Base-by-base conservation (phyloP, 2,888 invertebrate genomes). In the Melanostoma scalare region DNA sequence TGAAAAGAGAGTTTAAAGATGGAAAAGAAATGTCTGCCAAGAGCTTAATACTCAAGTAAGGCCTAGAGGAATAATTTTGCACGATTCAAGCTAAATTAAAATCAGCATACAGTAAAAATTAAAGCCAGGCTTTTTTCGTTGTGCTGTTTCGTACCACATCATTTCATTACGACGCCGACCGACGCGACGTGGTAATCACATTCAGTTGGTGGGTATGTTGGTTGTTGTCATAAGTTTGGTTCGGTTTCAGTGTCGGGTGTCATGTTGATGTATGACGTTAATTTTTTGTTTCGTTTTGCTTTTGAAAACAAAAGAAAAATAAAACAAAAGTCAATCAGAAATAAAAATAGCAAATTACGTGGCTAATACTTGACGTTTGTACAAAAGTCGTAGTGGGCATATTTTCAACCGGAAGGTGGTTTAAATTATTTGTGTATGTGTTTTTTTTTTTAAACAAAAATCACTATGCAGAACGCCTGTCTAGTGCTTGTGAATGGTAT, bases 391-490 rank as follows among this genome's bases (percentile, higher is more conserved):
- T 46, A 72, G 77, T 72, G 65, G 77, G 72, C 72, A 67, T 72
- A 67, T 60, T 72, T 78, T 77, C 52, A 65, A 78, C 77, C 72
- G 77, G 77, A 78, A 78, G 72, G 65, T 58, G 65, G 72, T 2
- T 38, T 53, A 78, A 63, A 63, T 63, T 63, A 50, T 63, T 20
- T 20, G 20, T 20, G 20, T 20, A 20, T 20, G 20, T 20, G 20
- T 20, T 20, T 20, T 20, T 58, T 69, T 20, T 63, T 58, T 72
- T 48, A 69, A 42, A 58, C 65, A 72, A 72, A 77, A 65, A 53
- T 46, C 60, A 68, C 44, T 38, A 36, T 44, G 68, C 75, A 75
- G 52, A 75, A 75, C 60, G 75, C 20, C 20, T 58, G 44, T 20
- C 30, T 35, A 61, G 35, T 9, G 46, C n/a, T 46, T 35, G 46